Evolutionary conservation across 2,888 invertebrate genomes (phyloP).

Genomic region (Pharmacophagus antenor): DNA sequence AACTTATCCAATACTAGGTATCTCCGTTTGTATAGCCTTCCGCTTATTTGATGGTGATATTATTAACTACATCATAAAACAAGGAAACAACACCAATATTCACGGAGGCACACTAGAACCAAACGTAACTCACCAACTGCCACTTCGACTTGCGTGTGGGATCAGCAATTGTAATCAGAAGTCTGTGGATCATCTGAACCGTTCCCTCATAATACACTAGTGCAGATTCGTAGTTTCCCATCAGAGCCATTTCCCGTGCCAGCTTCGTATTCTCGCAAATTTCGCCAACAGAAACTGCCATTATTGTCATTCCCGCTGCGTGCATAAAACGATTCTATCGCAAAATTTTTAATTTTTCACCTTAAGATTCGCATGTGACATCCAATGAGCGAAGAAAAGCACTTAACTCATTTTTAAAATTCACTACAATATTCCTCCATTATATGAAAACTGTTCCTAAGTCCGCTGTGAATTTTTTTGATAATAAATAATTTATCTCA

Average conservation of each 20-base stretch:
- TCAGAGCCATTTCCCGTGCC: slow-evolving; percentile 96
- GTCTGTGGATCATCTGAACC: slow-evolving; percentile 93
- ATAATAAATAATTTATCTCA: slow-evolving; percentile 52
- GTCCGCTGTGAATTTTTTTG: slow-evolving; percentile 37
- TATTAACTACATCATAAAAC: slow-evolving; percentile 67
- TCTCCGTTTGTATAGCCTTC: slow-evolving; percentile 55
- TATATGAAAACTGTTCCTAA: slow-evolving; percentile 41
- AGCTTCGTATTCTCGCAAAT: slow-evolving; percentile 97
- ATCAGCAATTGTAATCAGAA: slow-evolving; percentile 89
- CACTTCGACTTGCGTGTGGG: slow-evolving; percentile 92
- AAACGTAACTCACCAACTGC: slow-evolving; percentile 86
- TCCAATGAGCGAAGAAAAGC: slow-evolving; percentile 60
- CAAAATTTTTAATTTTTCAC: slow-evolving; percentile 47
- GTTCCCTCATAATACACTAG: slow-evolving; percentile 96
- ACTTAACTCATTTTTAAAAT: slow-evolving; percentile 56
- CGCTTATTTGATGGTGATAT: slow-evolving; percentile 53
- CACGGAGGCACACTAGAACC: slow-evolving; percentile 57
- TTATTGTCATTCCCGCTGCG: slow-evolving; percentile 85
- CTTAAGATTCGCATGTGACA: slow-evolving; percentile 63
- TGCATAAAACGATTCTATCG: slow-evolving; percentile 68
- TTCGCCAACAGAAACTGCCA: slow-evolving; percentile 94
- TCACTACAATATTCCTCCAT: slow-evolving; percentile 47
- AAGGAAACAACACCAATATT: slow-evolving; percentile 62
- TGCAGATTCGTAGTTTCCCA: slow-evolving; percentile 97
- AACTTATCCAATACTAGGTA: slow-evolving; percentile 11